phyloP scores from a whole-genome alignment of 2,797 vertebrate genomes.

The Tauraco hartlaubi region DNA sequence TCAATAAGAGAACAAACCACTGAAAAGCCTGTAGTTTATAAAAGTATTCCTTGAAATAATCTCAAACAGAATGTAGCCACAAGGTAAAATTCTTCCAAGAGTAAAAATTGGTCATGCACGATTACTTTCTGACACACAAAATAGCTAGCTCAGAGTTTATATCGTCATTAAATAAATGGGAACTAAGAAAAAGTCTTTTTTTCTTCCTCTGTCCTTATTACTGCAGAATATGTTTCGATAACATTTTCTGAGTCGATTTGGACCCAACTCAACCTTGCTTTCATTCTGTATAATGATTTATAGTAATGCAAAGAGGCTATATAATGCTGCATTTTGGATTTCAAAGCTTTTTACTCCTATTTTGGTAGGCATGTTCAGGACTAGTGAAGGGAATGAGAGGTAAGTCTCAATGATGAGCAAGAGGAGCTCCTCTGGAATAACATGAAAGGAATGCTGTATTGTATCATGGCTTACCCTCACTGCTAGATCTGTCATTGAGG shows the following conservation, averaged over 20 bases:
- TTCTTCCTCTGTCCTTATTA: constrained; percentile 16
- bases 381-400: neutral
- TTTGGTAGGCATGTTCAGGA: too few relatives aligned
- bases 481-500: neutral
- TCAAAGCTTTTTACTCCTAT: neutral
- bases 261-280: neutral
- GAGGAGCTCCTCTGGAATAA: neutral
- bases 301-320: neutral
- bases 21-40: neutral
- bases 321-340: neutral
- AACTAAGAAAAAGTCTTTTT: constrained; percentile 8
- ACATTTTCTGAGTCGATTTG: neutral
- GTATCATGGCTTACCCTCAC: neutral
- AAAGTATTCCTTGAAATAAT: constrained; percentile 26
- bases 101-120: neutral
- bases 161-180: constrained; percentile 46
- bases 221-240: constrained; percentile 1
- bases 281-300: neutral
- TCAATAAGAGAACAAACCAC: neutral
- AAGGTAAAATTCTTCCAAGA: constrained; percentile 40
- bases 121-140: constrained; percentile 33
- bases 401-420: neutral
- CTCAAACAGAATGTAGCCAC: constrained; percentile 30
- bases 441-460: neutral
- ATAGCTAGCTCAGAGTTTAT: neutral